These are phyloP conservation scores for Sylvia borin DNA, from an alignment of 2,797 vertebrate genomes.

Conservation along the genomic window DNA sequence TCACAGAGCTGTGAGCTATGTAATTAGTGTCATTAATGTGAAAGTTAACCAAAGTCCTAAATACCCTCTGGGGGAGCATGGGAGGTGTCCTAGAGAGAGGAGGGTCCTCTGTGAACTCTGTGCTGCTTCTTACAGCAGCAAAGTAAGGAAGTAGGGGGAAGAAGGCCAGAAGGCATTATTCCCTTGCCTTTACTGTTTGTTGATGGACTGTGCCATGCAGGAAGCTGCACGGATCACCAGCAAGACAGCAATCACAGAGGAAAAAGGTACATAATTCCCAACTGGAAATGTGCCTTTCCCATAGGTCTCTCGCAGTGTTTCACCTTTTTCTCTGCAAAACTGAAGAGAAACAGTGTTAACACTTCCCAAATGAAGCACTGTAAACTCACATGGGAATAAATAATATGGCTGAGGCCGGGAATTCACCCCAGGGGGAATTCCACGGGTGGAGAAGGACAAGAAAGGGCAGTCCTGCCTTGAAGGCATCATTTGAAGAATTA, in stretches of 20 bases:
- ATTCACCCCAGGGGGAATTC: neutral
- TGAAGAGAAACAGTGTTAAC: conserved; percentile 1
- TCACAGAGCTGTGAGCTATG: neutral
- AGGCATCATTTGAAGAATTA: conserved; percentile 56
- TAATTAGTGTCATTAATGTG: neutral
- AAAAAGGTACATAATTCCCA: neutral
- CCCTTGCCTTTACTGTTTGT: neutral
- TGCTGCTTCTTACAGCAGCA: neutral
- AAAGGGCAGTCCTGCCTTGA: neutral
- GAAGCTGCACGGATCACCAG: neutral
- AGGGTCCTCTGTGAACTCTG: neutral
- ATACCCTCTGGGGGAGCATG: neutral
- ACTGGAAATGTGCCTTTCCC: neutral
- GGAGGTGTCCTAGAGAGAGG: neutral
- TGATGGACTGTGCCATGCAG: neutral
- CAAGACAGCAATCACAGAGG: neutral
- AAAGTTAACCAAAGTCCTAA: neutral
- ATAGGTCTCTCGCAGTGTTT: neutral
- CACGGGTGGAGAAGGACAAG: neutral
- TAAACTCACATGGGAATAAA: conserved; percentile 38
- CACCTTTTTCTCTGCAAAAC: neutral
- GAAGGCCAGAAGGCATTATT: neutral
- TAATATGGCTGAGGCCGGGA: conserved; percentile 35
- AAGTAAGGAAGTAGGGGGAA: neutral
- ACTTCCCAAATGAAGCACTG: conserved; percentile 17